A percentile compares a stretch with the other conserved stretches of the same genome.
These are phyloP conservation scores for Gryllus longicercus DNA, from an alignment of 2,888 invertebrate genomes.

Conservation along the genomic window DNA sequence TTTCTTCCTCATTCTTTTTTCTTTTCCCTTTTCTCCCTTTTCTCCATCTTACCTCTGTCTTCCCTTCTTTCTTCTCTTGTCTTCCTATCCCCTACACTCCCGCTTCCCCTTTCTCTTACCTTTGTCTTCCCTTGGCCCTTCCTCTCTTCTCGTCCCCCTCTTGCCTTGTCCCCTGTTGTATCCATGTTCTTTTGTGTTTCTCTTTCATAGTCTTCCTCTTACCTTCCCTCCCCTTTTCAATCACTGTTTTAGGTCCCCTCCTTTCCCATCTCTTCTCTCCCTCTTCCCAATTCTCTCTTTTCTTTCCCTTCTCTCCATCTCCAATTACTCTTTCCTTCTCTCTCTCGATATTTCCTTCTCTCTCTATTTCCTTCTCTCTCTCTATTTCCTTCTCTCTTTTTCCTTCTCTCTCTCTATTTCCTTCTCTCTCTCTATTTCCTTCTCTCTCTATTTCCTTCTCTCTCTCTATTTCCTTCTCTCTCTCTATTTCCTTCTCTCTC, in stretches of 20 bases:
- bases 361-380: background rate
- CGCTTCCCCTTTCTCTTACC: background rate
- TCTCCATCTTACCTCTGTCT: background rate
- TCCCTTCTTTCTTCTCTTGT: background rate
- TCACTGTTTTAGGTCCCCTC: too few species aligned
- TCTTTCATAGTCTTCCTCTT: too few species aligned
- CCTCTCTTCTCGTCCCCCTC: too few species aligned
- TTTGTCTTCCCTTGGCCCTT: background rate
- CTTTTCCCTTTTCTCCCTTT: background rate
- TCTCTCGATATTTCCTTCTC: background rate
- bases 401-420: background rate
- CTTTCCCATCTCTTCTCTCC: background rate
- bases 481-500: too few species aligned
- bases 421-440: too few species aligned
- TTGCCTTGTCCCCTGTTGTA: too few species aligned
- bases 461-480: too few species aligned
- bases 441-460: too few species aligned
- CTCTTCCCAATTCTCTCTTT: background rate
- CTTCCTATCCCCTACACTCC: background rate
- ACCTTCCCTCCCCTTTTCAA: too few species aligned
- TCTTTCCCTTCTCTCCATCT: background rate
- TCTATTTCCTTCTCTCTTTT: background rate
- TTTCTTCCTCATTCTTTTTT: background rate
- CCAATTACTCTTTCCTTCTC: background rate
- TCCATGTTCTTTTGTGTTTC: too few species aligned